Evolutionary conservation across 2,888 invertebrate genomes (phyloP).

Genomic region (Microchrysa polita): DNA sequence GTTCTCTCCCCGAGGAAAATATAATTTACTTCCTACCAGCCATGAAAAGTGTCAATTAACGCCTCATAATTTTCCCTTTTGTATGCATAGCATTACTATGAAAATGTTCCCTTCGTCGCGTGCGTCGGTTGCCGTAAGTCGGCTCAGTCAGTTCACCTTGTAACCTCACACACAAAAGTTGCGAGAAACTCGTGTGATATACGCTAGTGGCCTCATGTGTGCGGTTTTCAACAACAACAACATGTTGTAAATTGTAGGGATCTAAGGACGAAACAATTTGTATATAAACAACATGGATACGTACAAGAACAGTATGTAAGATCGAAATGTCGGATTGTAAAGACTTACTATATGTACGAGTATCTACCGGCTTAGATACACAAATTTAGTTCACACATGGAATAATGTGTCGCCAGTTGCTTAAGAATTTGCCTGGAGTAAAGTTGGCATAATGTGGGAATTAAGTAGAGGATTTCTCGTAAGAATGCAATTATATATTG

Average conservation of each 20-base stretch:
- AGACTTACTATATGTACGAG: too few species aligned
- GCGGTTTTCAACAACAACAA: constrained; percentile 7
- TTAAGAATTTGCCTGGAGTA: too few species aligned
- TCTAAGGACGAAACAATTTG: constrained; percentile 1
- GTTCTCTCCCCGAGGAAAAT: constrained; percentile 46
- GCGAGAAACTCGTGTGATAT: not conserved
- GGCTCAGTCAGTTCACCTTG: constrained; percentile 6
- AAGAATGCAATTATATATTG: too few species aligned
- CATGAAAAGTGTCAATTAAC: constrained; percentile 51
- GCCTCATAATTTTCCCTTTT: constrained; percentile 50
- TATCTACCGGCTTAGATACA: too few species aligned
- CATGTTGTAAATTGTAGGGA: not conserved
- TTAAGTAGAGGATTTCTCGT: too few species aligned
- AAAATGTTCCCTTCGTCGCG: not conserved
- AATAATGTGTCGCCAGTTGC: too few species aligned
- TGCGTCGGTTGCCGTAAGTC: too few species aligned
- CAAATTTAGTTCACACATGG: too few species aligned
- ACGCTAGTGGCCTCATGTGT: not conserved
- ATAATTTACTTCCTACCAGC: constrained; percentile 51
- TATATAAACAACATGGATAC: not conserved
- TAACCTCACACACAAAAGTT: constrained; percentile 6
- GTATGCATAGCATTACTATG: constrained; percentile 46
- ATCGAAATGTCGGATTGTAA: too few species aligned
- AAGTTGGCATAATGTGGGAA: too few species aligned
- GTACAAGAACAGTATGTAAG: not conserved